A percentile compares a stretch with the other conserved stretches of the same genome.
phyloP scores from a whole-genome alignment of 2,113 vertebrate species.

The Zootoca vivipara region DNA sequence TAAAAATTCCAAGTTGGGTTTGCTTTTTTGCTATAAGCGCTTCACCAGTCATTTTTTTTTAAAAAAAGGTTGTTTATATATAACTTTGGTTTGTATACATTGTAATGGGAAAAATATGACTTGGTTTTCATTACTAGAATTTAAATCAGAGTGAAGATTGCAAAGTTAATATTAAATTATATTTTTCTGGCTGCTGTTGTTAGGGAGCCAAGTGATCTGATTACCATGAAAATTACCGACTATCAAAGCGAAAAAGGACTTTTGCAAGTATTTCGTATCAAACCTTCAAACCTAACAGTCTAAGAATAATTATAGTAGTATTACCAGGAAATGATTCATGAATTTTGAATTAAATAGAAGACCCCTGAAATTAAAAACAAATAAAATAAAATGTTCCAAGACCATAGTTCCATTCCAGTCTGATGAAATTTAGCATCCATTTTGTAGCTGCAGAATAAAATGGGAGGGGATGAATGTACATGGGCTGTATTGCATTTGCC shows the following conservation, averaged over 20 bases:
- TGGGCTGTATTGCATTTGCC: constrained; percentile 68
- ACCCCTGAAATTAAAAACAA: constrained; percentile 60
- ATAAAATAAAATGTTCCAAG: constrained; percentile 64
- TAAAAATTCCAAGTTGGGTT: constrained; percentile 19
- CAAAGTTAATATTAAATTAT: constrained; percentile 72
- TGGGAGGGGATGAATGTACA: constrained; percentile 42
- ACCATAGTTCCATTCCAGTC: constrained; percentile 72
- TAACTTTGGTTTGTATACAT: constrained; percentile 60
- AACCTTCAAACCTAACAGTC: constrained; percentile 82
- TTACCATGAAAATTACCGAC: constrained; percentile 80
- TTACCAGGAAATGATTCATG: constrained; percentile 81
- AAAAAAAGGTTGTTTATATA: constrained; percentile 25
- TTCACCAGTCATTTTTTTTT: constrained; percentile 43
- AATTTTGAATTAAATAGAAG: constrained; percentile 80
- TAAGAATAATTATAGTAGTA: constrained; percentile 81
- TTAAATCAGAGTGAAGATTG: constrained; percentile 77
- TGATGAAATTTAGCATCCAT: constrained; percentile 78
- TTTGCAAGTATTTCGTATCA: constrained; percentile 80
- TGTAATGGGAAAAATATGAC: constrained; percentile 76
- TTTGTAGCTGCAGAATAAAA: constrained; percentile 75
- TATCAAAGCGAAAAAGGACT: constrained; percentile 79
- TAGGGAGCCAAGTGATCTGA: constrained; percentile 72
- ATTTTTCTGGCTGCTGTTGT: constrained; percentile 66
- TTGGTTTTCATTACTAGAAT: constrained; percentile 80
- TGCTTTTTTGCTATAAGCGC: constrained; percentile 21